phyloP scores from a whole-genome alignment of 2,888 invertebrate genomes.

The Aspidiotus destructor region DNA sequence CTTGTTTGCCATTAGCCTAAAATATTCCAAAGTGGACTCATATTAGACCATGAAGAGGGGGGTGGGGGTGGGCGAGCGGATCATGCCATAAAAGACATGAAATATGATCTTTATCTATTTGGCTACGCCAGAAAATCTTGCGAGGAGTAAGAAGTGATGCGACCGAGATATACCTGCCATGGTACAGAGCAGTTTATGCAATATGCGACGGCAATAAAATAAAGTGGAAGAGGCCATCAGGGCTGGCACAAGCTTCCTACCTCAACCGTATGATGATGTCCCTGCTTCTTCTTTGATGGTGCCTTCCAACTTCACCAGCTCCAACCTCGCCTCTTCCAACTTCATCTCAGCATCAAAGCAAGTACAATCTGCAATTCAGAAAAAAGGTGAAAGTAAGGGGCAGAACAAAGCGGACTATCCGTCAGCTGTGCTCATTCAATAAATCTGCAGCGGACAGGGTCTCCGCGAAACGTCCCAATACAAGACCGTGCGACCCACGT shows the following conservation, averaged over 20 bases:
- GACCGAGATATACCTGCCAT: no score
- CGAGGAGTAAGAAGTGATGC: no score
- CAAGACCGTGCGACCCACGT: no score
- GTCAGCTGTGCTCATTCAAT: background rate
- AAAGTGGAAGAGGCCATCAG: background rate
- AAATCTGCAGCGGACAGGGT: background rate
- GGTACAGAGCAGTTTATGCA: background rate
- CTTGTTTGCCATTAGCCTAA: no score
- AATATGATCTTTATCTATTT: no score
- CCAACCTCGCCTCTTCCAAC: background rate
- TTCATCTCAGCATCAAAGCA: background rate
- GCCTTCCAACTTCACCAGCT: background rate
- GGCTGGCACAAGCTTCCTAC: background rate
- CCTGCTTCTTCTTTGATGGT: background rate
- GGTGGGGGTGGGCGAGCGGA: no score
- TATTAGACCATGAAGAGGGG: no score
- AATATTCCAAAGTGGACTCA: no score
- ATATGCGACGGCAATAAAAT: background rate
- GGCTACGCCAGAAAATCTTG: no score
- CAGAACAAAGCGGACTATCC: background rate
- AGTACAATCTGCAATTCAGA: background rate
- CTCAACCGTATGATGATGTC: background rate
- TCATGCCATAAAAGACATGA: no score
- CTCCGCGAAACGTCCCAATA: no score
- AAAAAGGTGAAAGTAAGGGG: background rate